These are phyloP conservation scores for Phytoseiulus persimilis DNA, from an alignment of 2,888 invertebrate genomes.

Conservation along the genomic window DNA sequence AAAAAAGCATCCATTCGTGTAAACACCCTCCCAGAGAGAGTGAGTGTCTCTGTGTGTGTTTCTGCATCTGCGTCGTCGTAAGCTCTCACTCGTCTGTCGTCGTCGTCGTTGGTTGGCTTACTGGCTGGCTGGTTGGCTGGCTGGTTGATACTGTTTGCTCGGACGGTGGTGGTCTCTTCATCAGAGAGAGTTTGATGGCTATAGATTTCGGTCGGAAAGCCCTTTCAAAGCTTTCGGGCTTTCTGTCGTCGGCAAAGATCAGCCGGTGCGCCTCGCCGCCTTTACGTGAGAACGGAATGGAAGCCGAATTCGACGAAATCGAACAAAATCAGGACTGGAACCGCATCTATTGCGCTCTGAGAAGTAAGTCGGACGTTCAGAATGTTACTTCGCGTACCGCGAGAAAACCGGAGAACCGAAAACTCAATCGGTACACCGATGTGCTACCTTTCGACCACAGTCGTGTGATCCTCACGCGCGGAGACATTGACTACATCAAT, in stretches of 20 bases:
- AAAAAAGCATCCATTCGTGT: no score
- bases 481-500: slow-evolving; percentile 79
- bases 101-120: not conserved
- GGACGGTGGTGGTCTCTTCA: not conserved
- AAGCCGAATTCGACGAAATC: slow-evolving; percentile 65
- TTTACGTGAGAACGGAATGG: slow-evolving; percentile 51
- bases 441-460: slow-evolving; percentile 74
- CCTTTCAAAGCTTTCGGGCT: slow-evolving; percentile 24
- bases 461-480: slow-evolving; percentile 67
- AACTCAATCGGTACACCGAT: slow-evolving; percentile 83
- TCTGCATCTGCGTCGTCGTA: no score
- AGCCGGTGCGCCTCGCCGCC: slow-evolving; percentile 37
- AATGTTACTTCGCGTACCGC: slow-evolving; percentile 58
- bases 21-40: no score
- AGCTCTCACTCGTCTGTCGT: no score
- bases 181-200: slow-evolving; percentile 31
- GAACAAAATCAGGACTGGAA: slow-evolving; percentile 64
- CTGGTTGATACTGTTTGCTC: not conserved
- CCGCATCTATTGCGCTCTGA: slow-evolving; percentile 61
- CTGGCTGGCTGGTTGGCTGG: not conserved
- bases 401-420: slow-evolving; percentile 66
- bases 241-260: slow-evolving; percentile 35
- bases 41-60: no score
- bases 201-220: slow-evolving; percentile 34
- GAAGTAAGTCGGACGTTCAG: slow-evolving; percentile 60